Evolutionary conservation across 1,140 invertebrate genomes (phyloP).

Genomic region (Drosophila hydei): DNA sequence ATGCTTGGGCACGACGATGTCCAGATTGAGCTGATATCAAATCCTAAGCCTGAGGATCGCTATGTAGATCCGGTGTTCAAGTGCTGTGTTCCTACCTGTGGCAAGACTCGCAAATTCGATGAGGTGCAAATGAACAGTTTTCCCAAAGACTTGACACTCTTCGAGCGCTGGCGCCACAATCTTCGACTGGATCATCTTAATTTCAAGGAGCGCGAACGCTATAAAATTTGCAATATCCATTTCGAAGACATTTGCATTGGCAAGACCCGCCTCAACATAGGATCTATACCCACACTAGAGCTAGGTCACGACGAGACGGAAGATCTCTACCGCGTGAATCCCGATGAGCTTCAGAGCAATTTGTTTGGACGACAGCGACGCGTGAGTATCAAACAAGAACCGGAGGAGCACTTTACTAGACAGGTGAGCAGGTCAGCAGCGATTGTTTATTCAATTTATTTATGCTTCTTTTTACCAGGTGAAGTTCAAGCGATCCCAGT

Average conservation of each 20-base stretch:
- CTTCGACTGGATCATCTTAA: conserved; percentile 64
- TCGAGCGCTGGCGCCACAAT: conserved; percentile 73
- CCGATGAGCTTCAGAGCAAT: conserved; percentile 67
- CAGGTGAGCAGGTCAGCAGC: conserved; percentile 39
- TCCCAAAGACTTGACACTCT: conserved; percentile 66
- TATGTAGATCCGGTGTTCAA: conserved; percentile 71
- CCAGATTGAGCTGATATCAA: conserved; percentile 63
- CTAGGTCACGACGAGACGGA: conserved; percentile 70
- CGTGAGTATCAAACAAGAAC: conserved; percentile 54
- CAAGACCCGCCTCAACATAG: conserved; percentile 69
- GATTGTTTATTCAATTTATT: not conserved
- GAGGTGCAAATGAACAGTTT: conserved; percentile 82
- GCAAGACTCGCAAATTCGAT: conserved; percentile 77
- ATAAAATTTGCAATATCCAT: conserved; percentile 79
- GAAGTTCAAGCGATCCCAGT: conserved; percentile 49
- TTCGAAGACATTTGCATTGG: conserved; percentile 79
- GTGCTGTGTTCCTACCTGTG: conserved; percentile 75
- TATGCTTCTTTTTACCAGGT: conserved; percentile 11
- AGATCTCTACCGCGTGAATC: conserved; percentile 71
- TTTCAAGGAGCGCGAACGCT: conserved; percentile 74
- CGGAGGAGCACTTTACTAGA: conserved; percentile 36
- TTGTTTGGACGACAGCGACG: conserved; percentile 61
- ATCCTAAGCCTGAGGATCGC: conserved; percentile 70
- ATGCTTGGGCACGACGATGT: conserved; percentile 68
- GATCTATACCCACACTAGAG: conserved; percentile 70